These are phyloP conservation scores for Pteruthius melanotis DNA, from an alignment of 2,113 vertebrate genomes.

Conservation along the genomic window DNA sequence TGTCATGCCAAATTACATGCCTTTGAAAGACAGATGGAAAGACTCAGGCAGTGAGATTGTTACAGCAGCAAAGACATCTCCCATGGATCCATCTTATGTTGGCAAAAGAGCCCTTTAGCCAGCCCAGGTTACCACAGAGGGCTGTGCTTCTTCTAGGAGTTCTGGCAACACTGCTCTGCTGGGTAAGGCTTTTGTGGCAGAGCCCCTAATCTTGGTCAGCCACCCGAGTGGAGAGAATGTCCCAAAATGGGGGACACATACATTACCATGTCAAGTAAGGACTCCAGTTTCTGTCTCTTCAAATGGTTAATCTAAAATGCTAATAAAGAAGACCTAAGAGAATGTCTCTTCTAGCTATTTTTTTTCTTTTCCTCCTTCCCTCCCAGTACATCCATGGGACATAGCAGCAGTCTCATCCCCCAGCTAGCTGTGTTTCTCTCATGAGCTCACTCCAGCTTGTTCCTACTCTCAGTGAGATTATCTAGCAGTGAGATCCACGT, in stretches of 20 bases:
- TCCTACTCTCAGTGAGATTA: not conserved
- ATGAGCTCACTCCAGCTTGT: not conserved
- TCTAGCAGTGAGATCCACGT: not conserved
- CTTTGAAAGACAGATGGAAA: not conserved
- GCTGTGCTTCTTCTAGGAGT: not conserved
- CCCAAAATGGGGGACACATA: not conserved
- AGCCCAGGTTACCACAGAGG: not conserved
- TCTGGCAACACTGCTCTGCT: not conserved
- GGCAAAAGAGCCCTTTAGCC: not conserved
- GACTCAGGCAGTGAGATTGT: not conserved
- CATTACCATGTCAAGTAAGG: not conserved
- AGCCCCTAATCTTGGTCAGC: not conserved
- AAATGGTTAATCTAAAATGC: not conserved
- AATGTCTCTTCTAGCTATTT: not conserved
- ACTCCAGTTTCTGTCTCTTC: not conserved
- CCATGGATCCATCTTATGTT: accelerated
- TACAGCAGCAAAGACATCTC: not conserved
- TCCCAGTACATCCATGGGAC: not conserved
- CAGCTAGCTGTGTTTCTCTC: not conserved
- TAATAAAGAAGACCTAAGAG: not conserved
- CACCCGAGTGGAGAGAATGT: not conserved
- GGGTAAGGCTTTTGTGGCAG: not conserved
- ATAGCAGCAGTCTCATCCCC: not conserved
- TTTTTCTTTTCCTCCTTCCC: not conserved
- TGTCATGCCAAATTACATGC: not conserved